These are phyloP conservation scores for Amblyteles armatorius DNA, from an alignment of 2,888 invertebrate genomes.

Conservation along the genomic window DNA sequence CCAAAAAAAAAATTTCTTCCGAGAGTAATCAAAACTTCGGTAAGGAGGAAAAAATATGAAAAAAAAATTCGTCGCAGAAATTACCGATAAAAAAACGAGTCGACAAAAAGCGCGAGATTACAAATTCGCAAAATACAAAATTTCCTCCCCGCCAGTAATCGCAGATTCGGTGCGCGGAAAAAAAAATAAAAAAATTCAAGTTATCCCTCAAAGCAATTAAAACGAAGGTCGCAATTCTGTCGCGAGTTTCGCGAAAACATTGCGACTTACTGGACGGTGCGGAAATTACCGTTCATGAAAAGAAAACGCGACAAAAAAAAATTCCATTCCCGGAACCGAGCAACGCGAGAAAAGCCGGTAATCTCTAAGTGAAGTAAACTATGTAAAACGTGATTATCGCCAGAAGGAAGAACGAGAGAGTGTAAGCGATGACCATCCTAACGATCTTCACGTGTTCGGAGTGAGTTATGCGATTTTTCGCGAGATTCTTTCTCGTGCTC, in stretches of 20 bases:
- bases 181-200: constrained; percentile 7
- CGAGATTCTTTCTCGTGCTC: constrained; percentile 74
- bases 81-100: too few species aligned
- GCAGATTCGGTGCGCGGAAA: background rate
- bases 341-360: constrained; percentile 15
- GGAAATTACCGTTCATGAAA: background rate
- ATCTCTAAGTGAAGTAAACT: constrained; percentile 85
- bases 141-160: background rate
- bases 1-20: background rate
- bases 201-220: too few species aligned
- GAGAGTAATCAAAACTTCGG: constrained; percentile 5
- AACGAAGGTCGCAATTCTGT: background rate
- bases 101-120: background rate
- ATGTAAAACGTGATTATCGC: constrained; percentile 86
- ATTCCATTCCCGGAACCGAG: constrained; percentile 9
- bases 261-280: background rate
- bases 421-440: constrained; percentile 86
- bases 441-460: constrained; percentile 85
- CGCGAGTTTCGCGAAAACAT: background rate
- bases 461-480: constrained; percentile 74
- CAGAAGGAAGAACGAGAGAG: constrained; percentile 86
- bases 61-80: background rate
- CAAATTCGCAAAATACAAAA: background rate
- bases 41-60: background rate
- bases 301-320: background rate